phyloP scores from a whole-genome alignment of 92 coral and sea anemone species.

The Pocillopora meandrina region DNA sequence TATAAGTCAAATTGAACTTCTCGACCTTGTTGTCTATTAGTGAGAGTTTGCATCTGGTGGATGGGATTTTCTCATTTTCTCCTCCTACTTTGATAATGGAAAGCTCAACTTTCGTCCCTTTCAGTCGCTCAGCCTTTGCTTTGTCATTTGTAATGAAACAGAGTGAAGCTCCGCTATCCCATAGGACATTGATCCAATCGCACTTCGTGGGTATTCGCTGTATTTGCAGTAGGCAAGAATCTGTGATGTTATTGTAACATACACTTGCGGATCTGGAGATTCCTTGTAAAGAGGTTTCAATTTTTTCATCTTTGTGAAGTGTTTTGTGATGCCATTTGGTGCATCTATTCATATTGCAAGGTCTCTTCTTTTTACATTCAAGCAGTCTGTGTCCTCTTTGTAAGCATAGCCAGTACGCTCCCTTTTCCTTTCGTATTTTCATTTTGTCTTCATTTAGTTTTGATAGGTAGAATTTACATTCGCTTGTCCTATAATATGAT shows the following conservation, averaged over 20 bases:
- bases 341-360: constrained; percentile 14
- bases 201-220: constrained; percentile 46
- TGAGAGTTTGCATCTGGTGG: constrained; percentile 39
- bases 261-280: constrained; percentile 7
- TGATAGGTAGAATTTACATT: constrained; percentile 31
- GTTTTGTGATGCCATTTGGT: constrained; percentile 30
- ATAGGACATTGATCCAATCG: constrained; percentile 38
- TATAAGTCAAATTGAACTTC: constrained; percentile 41
- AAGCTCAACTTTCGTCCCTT: constrained; percentile 41
- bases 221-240: constrained; percentile 49
- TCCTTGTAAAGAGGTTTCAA: not conserved
- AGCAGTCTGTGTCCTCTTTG: constrained; percentile 46
- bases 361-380: constrained; percentile 35
- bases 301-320: constrained; percentile 16
- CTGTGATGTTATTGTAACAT: constrained; percentile 27
- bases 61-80: constrained; percentile 35
- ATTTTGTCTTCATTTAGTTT: constrained; percentile 19
- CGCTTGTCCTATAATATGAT: constrained; percentile 22
- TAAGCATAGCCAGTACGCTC: constrained; percentile 59
- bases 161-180: constrained; percentile 59
- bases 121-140: constrained; percentile 41
- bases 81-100: constrained; percentile 54
- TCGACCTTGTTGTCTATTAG: constrained; percentile 39
- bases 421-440: constrained; percentile 34
- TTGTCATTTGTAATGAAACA: constrained; percentile 50